Evolutionary conservation across 1,140 invertebrate genomes (phyloP).

Genomic region (Neodiprion virginianus): DNA sequence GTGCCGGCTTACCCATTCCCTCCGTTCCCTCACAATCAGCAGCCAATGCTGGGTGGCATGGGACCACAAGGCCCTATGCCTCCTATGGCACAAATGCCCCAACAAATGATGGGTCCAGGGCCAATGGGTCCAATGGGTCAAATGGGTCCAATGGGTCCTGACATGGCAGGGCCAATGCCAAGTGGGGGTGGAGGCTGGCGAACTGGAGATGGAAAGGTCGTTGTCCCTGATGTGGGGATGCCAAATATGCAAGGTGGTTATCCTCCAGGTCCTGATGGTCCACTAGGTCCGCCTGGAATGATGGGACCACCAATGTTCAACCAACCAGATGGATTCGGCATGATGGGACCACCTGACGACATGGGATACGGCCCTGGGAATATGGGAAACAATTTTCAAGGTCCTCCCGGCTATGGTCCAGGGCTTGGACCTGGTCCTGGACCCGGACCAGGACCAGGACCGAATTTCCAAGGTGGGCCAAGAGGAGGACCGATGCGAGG

Average conservation of each 20-base stretch:
- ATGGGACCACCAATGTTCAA: constrained; percentile 53
- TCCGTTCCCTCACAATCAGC: constrained; percentile 54
- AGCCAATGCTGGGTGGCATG: constrained; percentile 36
- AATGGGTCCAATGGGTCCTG: constrained; percentile 35
- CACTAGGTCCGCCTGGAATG: constrained; percentile 47
- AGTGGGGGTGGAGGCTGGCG: constrained; percentile 53
- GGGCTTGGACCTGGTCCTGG: constrained; percentile 51
- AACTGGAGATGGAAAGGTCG: constrained; percentile 62
- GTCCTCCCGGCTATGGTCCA: constrained; percentile 50
- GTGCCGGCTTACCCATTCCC: constrained; percentile 39
- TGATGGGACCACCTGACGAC: constrained; percentile 56
- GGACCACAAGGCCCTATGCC: constrained; percentile 53
- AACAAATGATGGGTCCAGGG: constrained; percentile 32
- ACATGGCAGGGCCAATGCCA: constrained; percentile 35
- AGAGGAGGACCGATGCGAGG: constrained; percentile 62
- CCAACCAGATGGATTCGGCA: constrained; percentile 40
- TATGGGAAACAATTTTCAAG: constrained; percentile 48
- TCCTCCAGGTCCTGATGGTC: constrained; percentile 28
- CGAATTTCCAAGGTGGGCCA: constrained; percentile 58
- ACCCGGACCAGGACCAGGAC: constrained; percentile 46
- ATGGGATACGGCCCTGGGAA: constrained; percentile 50
- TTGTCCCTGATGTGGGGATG: constrained; percentile 54
- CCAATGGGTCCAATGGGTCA: constrained; percentile 33
- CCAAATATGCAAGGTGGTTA: constrained; percentile 46
- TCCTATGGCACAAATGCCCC: constrained; percentile 36